Base-by-base conservation (phyloP, 1,140 invertebrate genomes). In the Drosophila kanapiae region DNA sequence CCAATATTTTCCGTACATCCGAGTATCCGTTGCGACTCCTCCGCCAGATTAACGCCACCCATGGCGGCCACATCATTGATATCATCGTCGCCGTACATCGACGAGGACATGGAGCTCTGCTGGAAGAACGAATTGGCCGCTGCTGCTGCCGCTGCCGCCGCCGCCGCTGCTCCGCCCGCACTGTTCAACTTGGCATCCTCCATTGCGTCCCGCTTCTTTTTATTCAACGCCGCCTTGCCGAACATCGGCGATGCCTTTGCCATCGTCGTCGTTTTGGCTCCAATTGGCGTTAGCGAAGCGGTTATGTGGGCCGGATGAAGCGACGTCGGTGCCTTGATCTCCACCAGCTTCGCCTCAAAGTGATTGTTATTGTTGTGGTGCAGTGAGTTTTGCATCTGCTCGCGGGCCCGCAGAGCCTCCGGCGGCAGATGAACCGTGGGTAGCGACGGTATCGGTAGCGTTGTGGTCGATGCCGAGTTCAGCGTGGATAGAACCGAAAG, bases 31-130 rank as follows among this genome's bases (percentile, higher is more conserved):
- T 99, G 98, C 57, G 96, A 97, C 94, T 99, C 98, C 94, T 99
- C 98, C 3, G 97, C 96, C 79, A 99, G 94, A 94, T 99, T 99
- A n/a, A 99, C 98, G 31, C 98, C 98, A 81, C 98, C 98, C 98
- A 99, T 99, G 7, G 98, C 98, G 27, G 98, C 98, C 1, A 99
- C 98, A 94, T 99, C 98, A 91, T 99, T 99, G 78, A 99, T 99
- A 93, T 98, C 98, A 93, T 99, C 98, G 93, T 98, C 97, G 33
- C 96, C 96, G 60, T 92, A 96, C 94, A 93, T 93, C 27, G 94
- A 94, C 10, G 93, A 93, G 33, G 91, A 88, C 79, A 93, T 92
- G 38, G 92, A 91, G 56, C 88, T 85, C 47, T 88, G 85, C 67
- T 92, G 92, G 59, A 92, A 92, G 72, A 92, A 93, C 14, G 91